Conservation (phyloP, 1,140 invertebrate genomes). For the Drosophila pachea region DNA sequence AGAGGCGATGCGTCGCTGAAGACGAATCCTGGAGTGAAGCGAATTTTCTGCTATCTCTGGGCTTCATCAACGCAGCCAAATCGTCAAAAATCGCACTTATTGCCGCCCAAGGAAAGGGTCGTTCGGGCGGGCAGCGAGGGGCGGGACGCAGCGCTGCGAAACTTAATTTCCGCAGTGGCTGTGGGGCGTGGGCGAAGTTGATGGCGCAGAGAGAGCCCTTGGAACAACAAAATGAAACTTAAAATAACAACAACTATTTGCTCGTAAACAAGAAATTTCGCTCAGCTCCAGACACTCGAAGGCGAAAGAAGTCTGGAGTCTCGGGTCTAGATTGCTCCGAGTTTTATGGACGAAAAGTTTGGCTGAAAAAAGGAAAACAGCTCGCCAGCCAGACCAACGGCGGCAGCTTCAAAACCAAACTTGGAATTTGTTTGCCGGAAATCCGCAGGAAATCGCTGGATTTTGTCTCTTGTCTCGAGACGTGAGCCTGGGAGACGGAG, state of each 20-base stretch:
- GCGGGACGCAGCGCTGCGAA: slow-evolving; percentile 31
- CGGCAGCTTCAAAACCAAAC: slow-evolving; percentile 50
- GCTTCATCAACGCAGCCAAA: slow-evolving; percentile 63
- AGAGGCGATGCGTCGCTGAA: slow-evolving; percentile 25
- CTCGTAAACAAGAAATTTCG: slow-evolving; percentile 76
- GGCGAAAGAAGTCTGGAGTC: slow-evolving; percentile 43
- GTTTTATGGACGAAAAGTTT: slow-evolving; percentile 56
- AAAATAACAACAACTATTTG: slow-evolving; percentile 77
- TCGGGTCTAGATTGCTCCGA: slow-evolving; percentile 30
- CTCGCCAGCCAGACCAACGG: slow-evolving; percentile 13
- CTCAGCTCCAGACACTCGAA: slow-evolving; percentile 61
- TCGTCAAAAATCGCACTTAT: slow-evolving; percentile 77
- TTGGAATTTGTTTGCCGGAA: slow-evolving; percentile 73
- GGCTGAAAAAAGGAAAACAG: slow-evolving; percentile 19
- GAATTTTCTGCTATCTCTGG: slow-evolving; percentile 30
- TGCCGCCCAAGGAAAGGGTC: slow-evolving; percentile 55
- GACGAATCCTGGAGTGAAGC: slow-evolving; percentile 10
- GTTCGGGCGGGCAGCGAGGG: slow-evolving; percentile 11
- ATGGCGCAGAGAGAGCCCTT: slow-evolving; percentile 59
- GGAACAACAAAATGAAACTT: slow-evolving; percentile 77
- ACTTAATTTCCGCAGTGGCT: slow-evolving; percentile 72
- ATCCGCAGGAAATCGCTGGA: slow-evolving; percentile 75
- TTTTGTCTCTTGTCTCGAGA: slow-evolving; percentile 37
- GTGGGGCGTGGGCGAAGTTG: slow-evolving; percentile 49
- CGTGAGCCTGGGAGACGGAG: slow-evolving; percentile 44